Evolutionary conservation across 2,888 invertebrate species (phyloP).

Genomic region (Drosophila peninsularis): DNA sequence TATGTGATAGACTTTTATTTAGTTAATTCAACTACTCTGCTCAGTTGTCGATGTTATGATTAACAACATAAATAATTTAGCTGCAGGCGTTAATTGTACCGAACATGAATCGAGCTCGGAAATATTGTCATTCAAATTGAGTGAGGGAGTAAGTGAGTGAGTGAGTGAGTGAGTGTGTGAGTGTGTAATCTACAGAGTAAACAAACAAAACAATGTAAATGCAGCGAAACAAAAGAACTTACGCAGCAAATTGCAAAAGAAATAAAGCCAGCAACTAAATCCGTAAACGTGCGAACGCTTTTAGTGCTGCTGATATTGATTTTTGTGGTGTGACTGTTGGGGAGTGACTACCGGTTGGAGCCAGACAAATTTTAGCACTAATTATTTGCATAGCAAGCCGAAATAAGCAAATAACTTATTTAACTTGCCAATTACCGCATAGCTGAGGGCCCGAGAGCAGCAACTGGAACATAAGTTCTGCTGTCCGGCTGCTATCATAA

Average conservation of each 20-base stretch:
- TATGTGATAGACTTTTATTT: no score
- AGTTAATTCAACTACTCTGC: neutral
- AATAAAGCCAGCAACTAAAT: neutral
- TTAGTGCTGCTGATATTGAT: slow-evolving; percentile 20
- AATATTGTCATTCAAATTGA: neutral
- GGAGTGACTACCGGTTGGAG: slow-evolving; percentile 19
- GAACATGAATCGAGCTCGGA: neutral
- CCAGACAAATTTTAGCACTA: slow-evolving; percentile 48
- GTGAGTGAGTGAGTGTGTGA: no score
- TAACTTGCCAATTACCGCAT: slow-evolving; percentile 50
- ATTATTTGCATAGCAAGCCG: slow-evolving; percentile 33
- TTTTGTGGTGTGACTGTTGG: slow-evolving; percentile 6
- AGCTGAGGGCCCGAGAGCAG: slow-evolving; percentile 25
- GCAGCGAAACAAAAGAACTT: neutral
- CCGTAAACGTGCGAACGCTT: neutral
- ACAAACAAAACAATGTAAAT: neutral
- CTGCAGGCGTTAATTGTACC: neutral
- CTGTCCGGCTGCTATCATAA: slow-evolving; percentile 39
- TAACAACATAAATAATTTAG: neutral
- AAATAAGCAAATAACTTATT: slow-evolving; percentile 42
- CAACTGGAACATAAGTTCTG: slow-evolving; percentile 26
- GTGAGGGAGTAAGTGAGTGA: no score
- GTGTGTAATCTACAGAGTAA: neutral
- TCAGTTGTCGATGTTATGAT: no score
- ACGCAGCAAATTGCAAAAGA: neutral